Base-by-base conservation (phyloP, 2,113 vertebrate genomes). In the Pygathrix nemaeus region DNA sequence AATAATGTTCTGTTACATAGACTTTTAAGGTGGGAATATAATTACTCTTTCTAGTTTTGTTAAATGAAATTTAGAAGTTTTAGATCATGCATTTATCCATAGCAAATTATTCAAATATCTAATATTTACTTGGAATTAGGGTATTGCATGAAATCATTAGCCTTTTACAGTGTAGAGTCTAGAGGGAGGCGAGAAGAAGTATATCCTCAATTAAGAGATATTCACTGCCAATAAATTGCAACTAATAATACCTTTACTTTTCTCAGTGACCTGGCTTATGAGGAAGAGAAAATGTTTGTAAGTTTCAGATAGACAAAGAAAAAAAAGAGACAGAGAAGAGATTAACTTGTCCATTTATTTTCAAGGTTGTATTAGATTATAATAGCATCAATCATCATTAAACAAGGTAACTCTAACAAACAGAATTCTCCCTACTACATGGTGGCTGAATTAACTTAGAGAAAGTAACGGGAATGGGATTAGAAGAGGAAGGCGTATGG, bases 321-420 rank as follows among this genome's bases (percentile, higher is more conserved):
- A 61, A 66, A 25, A 59, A 25, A 4, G 4, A 45, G 38, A 40
- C 52, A 20, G 18, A 5, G 70, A 14, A 40, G n/a, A 72, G 14
- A 80, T 38, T 87, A 23, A 27, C 14, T n/a, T 90, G n/a, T 8
- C 48, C 76, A 59, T 66, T 61, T 68, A 6, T 78, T 94, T 92
- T 6, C 11, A 43, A 89, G 70, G 66, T 61, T 61, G 7, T 48
- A 93, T 61, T 66, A 61, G 40, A 25, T 76, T 59, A 1, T 79
- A 83, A 48, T 13, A 70, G 21, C 32, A 81, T 76, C 32, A 95
- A 81, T 55, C 38, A 57, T 2, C 50, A 59, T 93, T 94, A 48
- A 72, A 66, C 5, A 73, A 88, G 8, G 10, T 78, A 85, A 66
- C 10, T 59, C 35, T n/a, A 81, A 48, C 48, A 86, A 72, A 14